These are phyloP conservation scores for Chelonoidis abingdonii DNA, from an alignment of 2,113 vertebrate species.

Conservation along the genomic window DNA sequence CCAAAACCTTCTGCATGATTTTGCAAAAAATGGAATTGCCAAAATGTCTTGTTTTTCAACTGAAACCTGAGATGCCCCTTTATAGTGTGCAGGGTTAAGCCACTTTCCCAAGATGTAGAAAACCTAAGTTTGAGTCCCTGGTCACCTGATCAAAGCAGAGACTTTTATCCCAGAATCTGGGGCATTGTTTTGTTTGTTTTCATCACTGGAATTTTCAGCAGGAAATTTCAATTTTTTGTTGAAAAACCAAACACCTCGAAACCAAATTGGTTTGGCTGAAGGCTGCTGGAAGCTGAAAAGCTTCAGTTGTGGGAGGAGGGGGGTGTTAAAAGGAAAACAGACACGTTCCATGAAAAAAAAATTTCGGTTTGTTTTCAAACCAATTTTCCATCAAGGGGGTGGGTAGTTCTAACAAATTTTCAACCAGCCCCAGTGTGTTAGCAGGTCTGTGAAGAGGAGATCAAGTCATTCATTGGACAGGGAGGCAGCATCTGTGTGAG, in stretches of 20 bases:
- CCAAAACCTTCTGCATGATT: not conserved
- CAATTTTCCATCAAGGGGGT: not conserved
- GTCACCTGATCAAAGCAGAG: not conserved
- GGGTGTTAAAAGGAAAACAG: not conserved
- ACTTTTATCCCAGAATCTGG: not conserved
- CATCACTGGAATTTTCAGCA: not conserved
- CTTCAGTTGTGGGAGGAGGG: not conserved
- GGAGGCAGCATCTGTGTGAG: not conserved
- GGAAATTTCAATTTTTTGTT: not conserved
- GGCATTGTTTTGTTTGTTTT: not conserved
- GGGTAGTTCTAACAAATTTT: not conserved
- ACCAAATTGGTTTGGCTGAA: not conserved
- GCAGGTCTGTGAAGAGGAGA: not conserved
- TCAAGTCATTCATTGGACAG: not conserved
- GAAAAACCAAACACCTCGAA: not conserved
- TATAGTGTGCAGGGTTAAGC: not conserved
- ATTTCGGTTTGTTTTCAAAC: not conserved
- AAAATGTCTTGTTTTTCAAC: not conserved
- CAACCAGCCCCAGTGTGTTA: not conserved
- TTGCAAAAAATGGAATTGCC: not conserved
- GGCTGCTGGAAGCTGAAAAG: not conserved
- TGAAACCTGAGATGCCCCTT: not conserved
- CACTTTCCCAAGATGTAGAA: not conserved
- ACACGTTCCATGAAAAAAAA: not conserved
- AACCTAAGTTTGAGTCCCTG: not conserved